Conservation (phyloP, 2,113 vertebrate genomes). For the Oreocharis arfaki region DNA sequence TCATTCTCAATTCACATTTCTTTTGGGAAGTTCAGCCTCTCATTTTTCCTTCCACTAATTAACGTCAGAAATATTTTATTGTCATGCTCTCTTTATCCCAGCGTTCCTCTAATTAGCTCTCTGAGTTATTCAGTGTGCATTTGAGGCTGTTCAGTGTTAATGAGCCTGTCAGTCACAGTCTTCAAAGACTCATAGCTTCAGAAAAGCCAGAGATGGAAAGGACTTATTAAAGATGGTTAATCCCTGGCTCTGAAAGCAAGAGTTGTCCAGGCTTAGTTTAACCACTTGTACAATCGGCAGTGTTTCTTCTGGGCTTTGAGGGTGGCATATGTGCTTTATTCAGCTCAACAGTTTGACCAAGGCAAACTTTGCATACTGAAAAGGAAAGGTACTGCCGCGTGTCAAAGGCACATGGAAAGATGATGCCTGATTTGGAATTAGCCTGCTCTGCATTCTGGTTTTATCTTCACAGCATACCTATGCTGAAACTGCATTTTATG, state of each 20-base stretch:
- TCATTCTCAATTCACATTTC: not conserved
- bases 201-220: not conserved
- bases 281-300: not conserved
- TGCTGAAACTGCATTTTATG: not conserved
- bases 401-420: not conserved
- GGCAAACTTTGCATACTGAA: not conserved
- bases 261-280: slow-evolving; percentile 4
- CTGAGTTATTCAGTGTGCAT: not conserved
- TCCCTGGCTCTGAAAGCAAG: not conserved
- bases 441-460: not conserved
- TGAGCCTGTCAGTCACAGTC: slow-evolving; percentile 39
- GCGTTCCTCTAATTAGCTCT: not conserved
- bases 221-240: not conserved
- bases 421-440: not conserved
- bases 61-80: slow-evolving; percentile 4
- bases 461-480: not conserved
- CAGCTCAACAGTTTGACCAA: not conserved
- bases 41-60: slow-evolving; percentile 34
- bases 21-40: not conserved
- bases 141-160: slow-evolving; percentile 29
- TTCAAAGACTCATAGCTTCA: slow-evolving; percentile 18
- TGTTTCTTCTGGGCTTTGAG: not conserved
- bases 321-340: not conserved
- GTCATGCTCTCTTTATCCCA: slow-evolving; percentile 24
- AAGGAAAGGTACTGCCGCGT: not conserved